Conservation (phyloP, 2,797 vertebrate genomes). For the Diplodus puntazzo region DNA sequence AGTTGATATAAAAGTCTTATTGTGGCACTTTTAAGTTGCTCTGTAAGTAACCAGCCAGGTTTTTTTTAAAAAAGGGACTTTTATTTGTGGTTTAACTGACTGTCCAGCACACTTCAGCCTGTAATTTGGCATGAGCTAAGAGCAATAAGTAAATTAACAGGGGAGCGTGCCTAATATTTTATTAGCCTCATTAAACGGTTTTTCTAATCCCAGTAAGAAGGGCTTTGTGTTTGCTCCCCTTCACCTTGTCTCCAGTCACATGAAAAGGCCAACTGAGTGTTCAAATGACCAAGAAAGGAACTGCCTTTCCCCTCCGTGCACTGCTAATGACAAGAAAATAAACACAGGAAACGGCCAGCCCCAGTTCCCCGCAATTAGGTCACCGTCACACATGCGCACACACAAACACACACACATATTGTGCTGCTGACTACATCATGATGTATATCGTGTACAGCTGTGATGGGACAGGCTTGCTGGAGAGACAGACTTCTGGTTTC, state of each 20-base stretch:
- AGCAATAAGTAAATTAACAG: conserved; percentile 43
- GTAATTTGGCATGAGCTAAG: conserved; percentile 31
- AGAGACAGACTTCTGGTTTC: conserved; percentile 27
- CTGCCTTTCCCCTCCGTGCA: conserved; percentile 53
- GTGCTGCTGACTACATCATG: conserved; percentile 56
- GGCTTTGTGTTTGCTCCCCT: conserved; percentile 44
- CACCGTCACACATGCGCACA: conserved; percentile 61
- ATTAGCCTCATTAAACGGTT: conserved; percentile 37
- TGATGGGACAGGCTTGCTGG: conserved; percentile 40
- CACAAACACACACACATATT: conserved; percentile 48
- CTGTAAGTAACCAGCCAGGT: background rate
- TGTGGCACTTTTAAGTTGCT: conserved; percentile 1
- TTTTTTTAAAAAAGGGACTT: conserved; percentile 31
- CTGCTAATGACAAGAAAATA: conserved; percentile 79
- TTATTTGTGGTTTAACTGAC: conserved; percentile 28
- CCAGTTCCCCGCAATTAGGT: conserved; percentile 76
- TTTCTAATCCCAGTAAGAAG: conserved; percentile 49
- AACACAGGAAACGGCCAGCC: conserved; percentile 77
- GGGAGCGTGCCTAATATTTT: conserved; percentile 54
- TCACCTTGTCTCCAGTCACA: conserved; percentile 48
- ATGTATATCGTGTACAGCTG: conserved; percentile 49
- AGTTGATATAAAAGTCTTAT: background rate
- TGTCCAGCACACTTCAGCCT: background rate
- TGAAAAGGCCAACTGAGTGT: conserved; percentile 50
- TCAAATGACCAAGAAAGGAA: conserved; percentile 56